A percentile compares a stretch with the other conserved stretches of the same genome.
phyloP scores from a whole-genome alignment of 2,888 invertebrate genomes.

The Noctuana brunneofusca region DNA sequence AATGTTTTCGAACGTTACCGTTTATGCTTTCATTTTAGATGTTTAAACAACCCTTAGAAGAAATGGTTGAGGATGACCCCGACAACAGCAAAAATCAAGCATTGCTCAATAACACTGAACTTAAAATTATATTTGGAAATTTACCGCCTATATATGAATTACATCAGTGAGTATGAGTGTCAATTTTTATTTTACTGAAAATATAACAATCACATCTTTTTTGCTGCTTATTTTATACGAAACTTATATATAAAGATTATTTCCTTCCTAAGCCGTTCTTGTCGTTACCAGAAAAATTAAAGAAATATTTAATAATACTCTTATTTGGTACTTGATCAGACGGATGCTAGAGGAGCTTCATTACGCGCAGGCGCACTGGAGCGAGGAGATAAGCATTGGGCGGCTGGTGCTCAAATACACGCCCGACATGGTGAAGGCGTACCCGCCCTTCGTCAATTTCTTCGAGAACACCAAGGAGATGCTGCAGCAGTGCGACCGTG shows the following conservation, averaged over 20 bases:
- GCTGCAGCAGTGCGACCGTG: conserved; percentile 94
- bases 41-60: conserved; percentile 96
- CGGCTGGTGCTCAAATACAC: conserved; percentile 94
- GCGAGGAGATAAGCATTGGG: conserved; percentile 93
- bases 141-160: conserved; percentile 96
- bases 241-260: too few relatives aligned
- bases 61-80: conserved; percentile 90
- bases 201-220: neutral
- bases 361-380: conserved; percentile 90
- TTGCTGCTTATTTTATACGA: too few relatives aligned
- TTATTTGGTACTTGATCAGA: conserved; percentile 44
- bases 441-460: conserved; percentile 99
- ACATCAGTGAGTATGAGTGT: conserved; percentile 85
- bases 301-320: neutral
- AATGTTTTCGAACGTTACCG: neutral
- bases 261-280: too few relatives aligned
- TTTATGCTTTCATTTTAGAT: conserved; percentile 83
- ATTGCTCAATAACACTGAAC: conserved; percentile 94
- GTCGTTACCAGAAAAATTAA: too few relatives aligned
- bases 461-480: conserved; percentile 98
- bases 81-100: conserved; percentile 85
- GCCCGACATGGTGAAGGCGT: conserved; percentile 94
- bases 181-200: neutral
- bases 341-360: conserved; percentile 86
- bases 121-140: conserved; percentile 97